These are phyloP conservation scores for Resseliella maxima DNA, from an alignment of 2,888 invertebrate genomes.

Conservation along the genomic window DNA sequence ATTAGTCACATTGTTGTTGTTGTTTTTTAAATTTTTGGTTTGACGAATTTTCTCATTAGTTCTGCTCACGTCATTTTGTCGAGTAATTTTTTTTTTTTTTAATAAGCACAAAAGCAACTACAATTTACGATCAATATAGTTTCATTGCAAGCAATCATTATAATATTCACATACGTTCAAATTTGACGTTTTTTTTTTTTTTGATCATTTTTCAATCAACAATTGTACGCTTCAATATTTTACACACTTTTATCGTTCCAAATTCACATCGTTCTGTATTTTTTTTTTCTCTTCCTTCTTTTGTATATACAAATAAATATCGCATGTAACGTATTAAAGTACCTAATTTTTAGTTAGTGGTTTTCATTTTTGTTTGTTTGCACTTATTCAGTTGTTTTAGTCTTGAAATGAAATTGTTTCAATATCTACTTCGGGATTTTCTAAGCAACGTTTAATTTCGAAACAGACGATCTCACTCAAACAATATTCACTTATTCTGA, in stretches of 20 bases:
- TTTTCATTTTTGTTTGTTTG: no score
- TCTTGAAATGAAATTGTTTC: neutral
- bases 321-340: constrained; percentile 8
- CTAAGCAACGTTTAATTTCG: no score
- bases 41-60: neutral
- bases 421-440: neutral
- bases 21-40: neutral
- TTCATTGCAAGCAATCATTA: constrained; percentile 1
- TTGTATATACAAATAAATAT: neutral
- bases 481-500: no score
- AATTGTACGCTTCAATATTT: neutral
- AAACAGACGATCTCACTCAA: no score
- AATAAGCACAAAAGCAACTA: constrained; percentile 34
- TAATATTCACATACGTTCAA: neutral
- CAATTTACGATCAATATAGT: neutral
- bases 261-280: neutral
- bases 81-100: neutral
- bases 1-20: neutral
- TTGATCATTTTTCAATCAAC: neutral
- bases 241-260: neutral
- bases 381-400: constrained; percentile 27
- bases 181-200: neutral
- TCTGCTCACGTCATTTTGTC: neutral
- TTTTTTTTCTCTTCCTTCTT: neutral
- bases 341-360: constrained; percentile 25